Evolutionary conservation across 2,888 invertebrate genomes (phyloP), one percentile per base, ranked within the genome.

Genomic region (Morpho achilles): DNA sequence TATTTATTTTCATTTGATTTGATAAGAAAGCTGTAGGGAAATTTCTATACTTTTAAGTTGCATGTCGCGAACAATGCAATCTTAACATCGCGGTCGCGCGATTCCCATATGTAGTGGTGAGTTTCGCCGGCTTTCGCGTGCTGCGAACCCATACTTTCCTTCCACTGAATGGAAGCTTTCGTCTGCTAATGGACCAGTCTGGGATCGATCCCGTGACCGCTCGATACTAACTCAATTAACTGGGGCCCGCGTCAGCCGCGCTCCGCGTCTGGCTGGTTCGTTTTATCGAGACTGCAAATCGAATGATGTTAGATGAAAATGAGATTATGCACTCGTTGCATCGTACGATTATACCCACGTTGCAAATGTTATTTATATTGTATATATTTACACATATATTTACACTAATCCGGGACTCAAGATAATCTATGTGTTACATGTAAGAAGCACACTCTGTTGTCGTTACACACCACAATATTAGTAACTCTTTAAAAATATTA

Each of bases 161-260:
- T 48, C 40, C 39, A 46, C 7, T 55, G 43, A 44, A 44, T 49
- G 16, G n/a, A 59, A 47, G 53, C 59, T 56, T 58, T 61, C 63
- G 53, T 59, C 53, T 23, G 44, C 8, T 46, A 46, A 46, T 54
- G 44, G 53, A 23, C 53, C 55, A 53, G 57, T 54, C 59, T 63
- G 70, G 72, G 51, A 60, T 54, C 60, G 60, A 69, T 73, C 67
- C 73, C 75, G 80, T 77, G 75, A 68, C 77, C 68, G 77, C 80
- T 82, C 78, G 78, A 78, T 81, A 74, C 62, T 78, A 80, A 80
- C 71, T 79, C 75, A 77, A 80, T 83, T 81, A 81, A 60, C 46
- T 7, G 51, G 42, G 41, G 9, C 23, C 50, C 8, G 8, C 40
- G 44, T 4, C 22, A 9, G 44, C 2, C 8, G 23, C 7, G 10